Percentiles rank a stretch among this genome's conserved stretches.
Evolutionary conservation across 2,888 invertebrate genomes (phyloP).

Genomic region (Amiota minor): DNA sequence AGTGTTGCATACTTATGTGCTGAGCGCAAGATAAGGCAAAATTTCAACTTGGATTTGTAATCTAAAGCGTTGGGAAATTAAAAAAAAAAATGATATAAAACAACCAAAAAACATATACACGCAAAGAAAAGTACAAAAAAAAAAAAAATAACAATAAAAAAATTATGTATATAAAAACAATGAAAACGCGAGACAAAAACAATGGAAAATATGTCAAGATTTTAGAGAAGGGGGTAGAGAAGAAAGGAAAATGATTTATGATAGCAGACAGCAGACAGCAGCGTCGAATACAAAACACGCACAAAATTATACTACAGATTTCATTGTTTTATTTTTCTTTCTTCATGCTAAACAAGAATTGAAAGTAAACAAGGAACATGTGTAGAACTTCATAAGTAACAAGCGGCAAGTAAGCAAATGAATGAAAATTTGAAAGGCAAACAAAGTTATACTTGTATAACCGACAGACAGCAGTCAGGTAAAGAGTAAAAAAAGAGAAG

Average conservation of each 20-base stretch:
- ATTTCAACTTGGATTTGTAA: too few relatives aligned
- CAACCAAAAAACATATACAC: not conserved
- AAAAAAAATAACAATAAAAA: not conserved
- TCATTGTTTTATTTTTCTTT: slow-evolving; percentile 9
- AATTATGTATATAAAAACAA: not conserved
- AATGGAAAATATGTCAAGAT: not conserved
- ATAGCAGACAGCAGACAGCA: slow-evolving; percentile 26
- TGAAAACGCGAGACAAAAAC: not conserved
- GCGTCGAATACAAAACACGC: slow-evolving; percentile 32
- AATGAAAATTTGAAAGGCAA: slow-evolving; percentile 14
- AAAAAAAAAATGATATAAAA: not conserved
- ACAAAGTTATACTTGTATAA: not conserved
- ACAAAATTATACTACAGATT: slow-evolving; percentile 12
- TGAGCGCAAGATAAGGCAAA: too few relatives aligned
- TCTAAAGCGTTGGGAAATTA: too few relatives aligned
- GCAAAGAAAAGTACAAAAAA: slow-evolving; percentile 10
- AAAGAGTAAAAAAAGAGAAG: not conserved
- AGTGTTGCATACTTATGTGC: too few relatives aligned
- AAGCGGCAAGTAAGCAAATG: not conserved
- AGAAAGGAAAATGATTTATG: slow-evolving; percentile 17
- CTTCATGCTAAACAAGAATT: not conserved
- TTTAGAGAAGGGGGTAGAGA: slow-evolving; percentile 8
- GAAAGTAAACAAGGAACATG: not conserved
- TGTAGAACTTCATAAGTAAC: not conserved
- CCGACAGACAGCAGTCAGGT: not conserved